Conservation (phyloP, 2,888 invertebrate genomes). For the Escarpia spicata region DNA sequence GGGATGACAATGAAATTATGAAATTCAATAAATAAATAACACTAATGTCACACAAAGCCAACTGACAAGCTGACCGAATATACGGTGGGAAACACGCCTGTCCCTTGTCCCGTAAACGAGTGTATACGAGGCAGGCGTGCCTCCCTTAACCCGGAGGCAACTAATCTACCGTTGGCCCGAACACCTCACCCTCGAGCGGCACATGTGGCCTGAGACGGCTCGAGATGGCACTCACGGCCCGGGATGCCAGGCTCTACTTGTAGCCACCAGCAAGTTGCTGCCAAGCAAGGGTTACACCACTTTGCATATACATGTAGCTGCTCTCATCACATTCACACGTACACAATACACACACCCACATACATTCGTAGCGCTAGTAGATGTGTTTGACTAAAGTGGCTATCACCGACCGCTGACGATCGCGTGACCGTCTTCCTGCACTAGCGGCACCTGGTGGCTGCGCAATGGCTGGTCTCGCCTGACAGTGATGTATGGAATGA, state of each 20-base stretch:
- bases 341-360: background rate
- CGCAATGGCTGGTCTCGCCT: background rate
- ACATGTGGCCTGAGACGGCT: background rate
- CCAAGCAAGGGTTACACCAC: slow-evolving; percentile 1
- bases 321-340: background rate
- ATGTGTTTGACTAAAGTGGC: slow-evolving; percentile 6
- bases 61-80: background rate
- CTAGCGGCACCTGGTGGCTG: background rate
- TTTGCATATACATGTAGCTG: background rate
- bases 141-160: background rate
- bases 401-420: background rate
- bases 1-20: background rate
- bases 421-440: background rate
- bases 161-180: background rate
- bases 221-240: background rate
- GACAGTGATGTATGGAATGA: background rate
- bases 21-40: slow-evolving; percentile 5
- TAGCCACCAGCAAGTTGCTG: background rate
- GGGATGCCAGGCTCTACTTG: background rate
- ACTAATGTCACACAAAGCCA: background rate
- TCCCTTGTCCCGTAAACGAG: background rate
- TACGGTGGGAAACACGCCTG: background rate
- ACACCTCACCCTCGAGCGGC: background rate
- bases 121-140: background rate
- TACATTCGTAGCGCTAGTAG: background rate